Evolutionary conservation across 2,888 invertebrate species (phyloP).

Genomic region (Notodonta dromedarius): DNA sequence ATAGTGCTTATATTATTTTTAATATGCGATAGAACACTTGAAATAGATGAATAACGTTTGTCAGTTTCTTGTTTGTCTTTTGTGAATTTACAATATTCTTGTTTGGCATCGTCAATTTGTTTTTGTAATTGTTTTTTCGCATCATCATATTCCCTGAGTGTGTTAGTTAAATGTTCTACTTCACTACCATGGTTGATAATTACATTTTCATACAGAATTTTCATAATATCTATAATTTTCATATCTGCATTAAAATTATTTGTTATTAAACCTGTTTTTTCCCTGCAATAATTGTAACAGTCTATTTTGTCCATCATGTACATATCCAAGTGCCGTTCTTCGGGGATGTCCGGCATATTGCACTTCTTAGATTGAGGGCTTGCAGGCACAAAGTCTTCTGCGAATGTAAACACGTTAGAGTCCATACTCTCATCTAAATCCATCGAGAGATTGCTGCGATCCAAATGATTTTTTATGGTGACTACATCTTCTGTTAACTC

Average conservation of each 20-base stretch:
- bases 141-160: slow-evolving; percentile 63
- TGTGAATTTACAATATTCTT: slow-evolving; percentile 45
- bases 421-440: slow-evolving; percentile 71
- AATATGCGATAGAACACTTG: slow-evolving; percentile 46
- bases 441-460: slow-evolving; percentile 64
- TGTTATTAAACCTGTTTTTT: slow-evolving; percentile 57
- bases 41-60: slow-evolving; percentile 40
- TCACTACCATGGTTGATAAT: slow-evolving; percentile 62
- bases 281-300: slow-evolving; percentile 64
- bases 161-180: slow-evolving; percentile 68
- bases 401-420: slow-evolving; percentile 44
- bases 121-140: slow-evolving; percentile 48
- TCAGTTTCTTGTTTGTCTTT: slow-evolving; percentile 54
- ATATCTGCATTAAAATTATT: slow-evolving; percentile 47
- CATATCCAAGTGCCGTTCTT: slow-evolving; percentile 48
- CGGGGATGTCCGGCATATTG: slow-evolving; percentile 52
- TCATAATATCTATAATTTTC: slow-evolving; percentile 71
- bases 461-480: slow-evolving; percentile 73
- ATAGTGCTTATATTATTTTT: slow-evolving; percentile 49
- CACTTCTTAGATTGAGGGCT: slow-evolving; percentile 44
- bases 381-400: slow-evolving; percentile 40
- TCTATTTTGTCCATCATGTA: slow-evolving; percentile 64
- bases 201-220: slow-evolving; percentile 62
- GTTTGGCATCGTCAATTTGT: slow-evolving; percentile 43
- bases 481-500: slow-evolving; percentile 72